phyloP scores from a whole-genome alignment of 2,888 invertebrate genomes.

The Azorinus chamasolen region DNA sequence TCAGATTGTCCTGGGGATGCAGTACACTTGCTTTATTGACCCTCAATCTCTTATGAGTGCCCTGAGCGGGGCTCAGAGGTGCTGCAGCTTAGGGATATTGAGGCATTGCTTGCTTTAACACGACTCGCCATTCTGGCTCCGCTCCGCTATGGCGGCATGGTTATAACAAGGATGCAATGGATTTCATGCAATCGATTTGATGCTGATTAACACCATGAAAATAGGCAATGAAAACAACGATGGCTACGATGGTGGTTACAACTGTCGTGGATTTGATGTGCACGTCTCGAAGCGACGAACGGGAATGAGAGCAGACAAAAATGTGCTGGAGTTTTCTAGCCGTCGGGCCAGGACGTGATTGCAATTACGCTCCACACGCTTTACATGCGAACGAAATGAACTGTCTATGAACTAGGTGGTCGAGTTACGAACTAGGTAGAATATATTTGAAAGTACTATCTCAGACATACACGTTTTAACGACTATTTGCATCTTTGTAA shows the following conservation, averaged over 20 bases:
- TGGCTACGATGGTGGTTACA: too few species aligned
- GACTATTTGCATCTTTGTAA: too few species aligned
- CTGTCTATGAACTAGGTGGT: not conserved
- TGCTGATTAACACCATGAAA: too few species aligned
- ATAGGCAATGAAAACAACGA: too few species aligned
- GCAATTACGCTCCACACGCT: not conserved
- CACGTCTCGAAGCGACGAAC: not conserved
- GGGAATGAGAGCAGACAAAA: constrained; percentile 12
- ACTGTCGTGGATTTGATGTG: too few species aligned
- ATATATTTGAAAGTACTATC: too few species aligned
- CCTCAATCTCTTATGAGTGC: not conserved
- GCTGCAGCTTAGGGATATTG: constrained; percentile 10
- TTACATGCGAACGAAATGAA: not conserved
- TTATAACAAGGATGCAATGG: constrained; percentile 6
- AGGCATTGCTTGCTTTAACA: constrained; percentile 6
- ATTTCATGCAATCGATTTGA: too few species aligned
- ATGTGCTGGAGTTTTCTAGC: too few species aligned
- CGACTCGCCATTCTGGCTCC: constrained; percentile 2
- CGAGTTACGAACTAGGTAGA: constrained; percentile 11
- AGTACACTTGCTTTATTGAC: constrained; percentile 3
- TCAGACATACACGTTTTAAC: too few species aligned
- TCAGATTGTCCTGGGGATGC: constrained; percentile 26
- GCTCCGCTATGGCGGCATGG: too few species aligned
- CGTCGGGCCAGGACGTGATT: constrained; percentile 4
- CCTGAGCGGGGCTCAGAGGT: constrained; percentile 7